Conservation (phyloP, 2,888 invertebrate genomes). For the Tanaodytes sp. region DNA sequence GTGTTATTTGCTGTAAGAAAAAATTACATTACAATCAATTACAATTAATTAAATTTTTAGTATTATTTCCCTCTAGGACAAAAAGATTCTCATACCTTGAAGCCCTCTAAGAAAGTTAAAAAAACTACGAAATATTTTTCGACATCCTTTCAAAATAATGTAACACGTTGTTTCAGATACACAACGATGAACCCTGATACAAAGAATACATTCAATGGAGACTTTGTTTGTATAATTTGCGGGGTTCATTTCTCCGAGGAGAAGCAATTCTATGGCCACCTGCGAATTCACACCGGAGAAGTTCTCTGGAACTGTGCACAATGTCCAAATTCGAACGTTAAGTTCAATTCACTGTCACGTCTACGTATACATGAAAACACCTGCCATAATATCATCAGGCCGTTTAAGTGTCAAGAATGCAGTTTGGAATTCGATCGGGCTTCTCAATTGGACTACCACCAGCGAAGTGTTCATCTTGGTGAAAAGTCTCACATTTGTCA, state of each 20-base stretch:
- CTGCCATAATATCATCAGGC: constrained; percentile 58
- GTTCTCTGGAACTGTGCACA: constrained; percentile 59
- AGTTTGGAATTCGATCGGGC: constrained; percentile 66
- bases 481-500: constrained; percentile 69
- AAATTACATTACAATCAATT: too few relatives aligned
- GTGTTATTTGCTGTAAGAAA: too few relatives aligned
- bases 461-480: constrained; percentile 66
- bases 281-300: constrained; percentile 61
- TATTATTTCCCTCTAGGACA: too few relatives aligned
- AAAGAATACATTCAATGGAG: constrained; percentile 26
- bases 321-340: constrained; percentile 50
- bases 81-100: too few relatives aligned
- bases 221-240: constrained; percentile 58
- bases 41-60: too few relatives aligned
- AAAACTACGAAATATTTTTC: too few relatives aligned
- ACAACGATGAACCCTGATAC: constrained; percentile 24
- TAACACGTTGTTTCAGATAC: constrained; percentile 2
- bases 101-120: too few relatives aligned
- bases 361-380: constrained; percentile 53
- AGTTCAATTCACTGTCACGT: constrained; percentile 53
- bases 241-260: constrained; percentile 59
- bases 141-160: too few relatives aligned
- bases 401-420: constrained; percentile 64
- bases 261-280: constrained; percentile 65
- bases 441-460: constrained; percentile 68